A percentile compares a stretch with the other conserved stretches of the same genome.
Conservation (phyloP, 2,113 vertebrate genomes). For the Brachyistius frenatus region DNA sequence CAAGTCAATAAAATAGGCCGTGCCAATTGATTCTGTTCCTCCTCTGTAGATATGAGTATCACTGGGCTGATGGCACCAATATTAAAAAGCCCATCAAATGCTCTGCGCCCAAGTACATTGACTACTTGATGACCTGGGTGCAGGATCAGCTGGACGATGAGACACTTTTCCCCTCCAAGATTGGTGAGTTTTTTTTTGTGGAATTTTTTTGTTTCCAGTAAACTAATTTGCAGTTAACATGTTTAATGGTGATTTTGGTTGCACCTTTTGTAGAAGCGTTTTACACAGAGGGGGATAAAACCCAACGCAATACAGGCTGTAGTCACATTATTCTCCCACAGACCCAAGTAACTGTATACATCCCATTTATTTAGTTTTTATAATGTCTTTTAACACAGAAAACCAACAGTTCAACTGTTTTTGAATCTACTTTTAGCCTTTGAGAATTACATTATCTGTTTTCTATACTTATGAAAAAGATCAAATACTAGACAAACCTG, state of each 20-base stretch:
- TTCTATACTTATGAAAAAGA: slow-evolving; percentile 7
- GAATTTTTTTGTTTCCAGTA: too few species aligned
- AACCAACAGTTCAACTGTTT: not conserved
- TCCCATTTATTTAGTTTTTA: not conserved
- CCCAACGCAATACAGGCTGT: not conserved
- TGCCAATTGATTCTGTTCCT: not conserved
- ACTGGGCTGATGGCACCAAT: slow-evolving; percentile 98
- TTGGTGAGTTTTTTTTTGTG: slow-evolving; percentile 84
- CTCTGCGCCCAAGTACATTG: slow-evolving; percentile 97
- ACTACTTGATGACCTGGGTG: slow-evolving; percentile 99
- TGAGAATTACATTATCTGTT: not conserved
- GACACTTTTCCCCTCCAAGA: slow-evolving; percentile 97
- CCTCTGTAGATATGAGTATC: slow-evolving; percentile 92
- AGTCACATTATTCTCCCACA: not conserved
- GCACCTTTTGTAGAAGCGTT: not conserved
- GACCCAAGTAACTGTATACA: not conserved
- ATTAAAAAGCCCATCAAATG: slow-evolving; percentile 99
- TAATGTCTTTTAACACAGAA: not conserved
- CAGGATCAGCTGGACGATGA: slow-evolving; percentile 98
- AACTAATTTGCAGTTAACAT: not conserved
- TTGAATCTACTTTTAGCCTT: not conserved
- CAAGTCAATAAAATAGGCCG: not conserved
- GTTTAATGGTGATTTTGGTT: not conserved
- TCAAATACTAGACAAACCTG: not conserved
- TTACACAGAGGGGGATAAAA: not conserved